Evolutionary conservation across 2,113 vertebrate genomes (phyloP), one percentile per base, ranked within the genome.

Genomic region (Chinchilla lanigera): DNA sequence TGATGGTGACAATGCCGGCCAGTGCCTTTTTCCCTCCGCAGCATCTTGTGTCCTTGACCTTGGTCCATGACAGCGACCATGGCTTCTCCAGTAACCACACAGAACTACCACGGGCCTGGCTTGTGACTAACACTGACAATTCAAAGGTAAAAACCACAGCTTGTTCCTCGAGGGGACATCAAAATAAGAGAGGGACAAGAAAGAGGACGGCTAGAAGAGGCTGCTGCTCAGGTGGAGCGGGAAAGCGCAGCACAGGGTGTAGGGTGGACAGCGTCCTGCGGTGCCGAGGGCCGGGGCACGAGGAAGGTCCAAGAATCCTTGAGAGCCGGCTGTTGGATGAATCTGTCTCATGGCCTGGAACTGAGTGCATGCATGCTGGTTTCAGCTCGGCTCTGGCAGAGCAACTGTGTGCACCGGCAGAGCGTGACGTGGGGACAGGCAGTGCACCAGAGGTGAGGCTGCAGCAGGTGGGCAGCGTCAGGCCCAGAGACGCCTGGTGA

Each of bases 271-370:
- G 77, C 30, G 19, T 24, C 17, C 47, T 20, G 78, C 16, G 14
- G 50, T 5, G 60, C 84, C 10, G 54, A 17, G 44, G 58, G 22
- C 7, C 1, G 44, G n/a, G 24, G 10, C 11, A 5, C 2, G 28
- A 35, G 26, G 54, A 41, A 8, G 17, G 56, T 47, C 30, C 90
- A 78, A 52, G 3, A 52, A n/a, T 0, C 30, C n/a, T 56, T 7
- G 30, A 8, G 12, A 17, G 35, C 12, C 0, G 35, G 19, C 9
- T 44, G 13, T 2, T 35, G 54, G 12, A 26, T 0, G 13, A 67
- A 6, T 1, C 1, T 26, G 9, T 35, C 7, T 41, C 22, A 14
- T 44, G 73, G n/a, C 65, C 5, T 19, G 71, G 82, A n/a, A 52
- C 30, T 0, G 47, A 47, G 10, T 7, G 4, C 12, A n/a, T 5